Evolutionary conservation across 2,113 vertebrate genomes (phyloP).

Genomic region (Seriola quinqueradiata): DNA sequence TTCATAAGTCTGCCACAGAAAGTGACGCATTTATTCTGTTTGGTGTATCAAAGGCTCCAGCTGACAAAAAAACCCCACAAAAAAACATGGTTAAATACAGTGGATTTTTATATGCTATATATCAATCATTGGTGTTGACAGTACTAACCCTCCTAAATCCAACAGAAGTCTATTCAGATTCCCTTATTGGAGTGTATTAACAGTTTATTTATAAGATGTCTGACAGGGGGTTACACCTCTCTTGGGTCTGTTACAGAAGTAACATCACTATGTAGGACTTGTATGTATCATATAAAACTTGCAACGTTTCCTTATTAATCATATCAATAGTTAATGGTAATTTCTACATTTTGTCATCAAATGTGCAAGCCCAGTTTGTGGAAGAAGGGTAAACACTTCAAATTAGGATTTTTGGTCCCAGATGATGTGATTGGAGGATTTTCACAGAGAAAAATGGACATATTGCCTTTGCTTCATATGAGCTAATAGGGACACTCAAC

Average conservation of each 20-base stretch:
- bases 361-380: too few species aligned
- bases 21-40: not conserved
- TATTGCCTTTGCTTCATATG: not conserved
- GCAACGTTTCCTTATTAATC: not conserved
- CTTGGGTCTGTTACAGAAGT: too few species aligned
- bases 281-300: not conserved
- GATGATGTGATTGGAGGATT: not conserved
- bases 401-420: too few species aligned
- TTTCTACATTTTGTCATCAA: not conserved
- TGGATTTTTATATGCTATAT: not conserved
- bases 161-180: too few species aligned
- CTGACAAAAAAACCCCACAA: not conserved
- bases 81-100: not conserved
- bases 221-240: too few species aligned
- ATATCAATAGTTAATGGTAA: not conserved
- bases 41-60: not conserved
- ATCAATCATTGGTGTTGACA: not conserved
- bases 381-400: not conserved
- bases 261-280: too few species aligned
- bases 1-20: not conserved
- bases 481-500: not conserved
- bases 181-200: too few species aligned
- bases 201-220: too few species aligned
- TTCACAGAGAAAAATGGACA: not conserved
- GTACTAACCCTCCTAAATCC: not conserved